These are phyloP conservation scores for Ophiothrix spiculata DNA, from an alignment of 35 echinoderm and acorn worm species.

Conservation along the genomic window DNA sequence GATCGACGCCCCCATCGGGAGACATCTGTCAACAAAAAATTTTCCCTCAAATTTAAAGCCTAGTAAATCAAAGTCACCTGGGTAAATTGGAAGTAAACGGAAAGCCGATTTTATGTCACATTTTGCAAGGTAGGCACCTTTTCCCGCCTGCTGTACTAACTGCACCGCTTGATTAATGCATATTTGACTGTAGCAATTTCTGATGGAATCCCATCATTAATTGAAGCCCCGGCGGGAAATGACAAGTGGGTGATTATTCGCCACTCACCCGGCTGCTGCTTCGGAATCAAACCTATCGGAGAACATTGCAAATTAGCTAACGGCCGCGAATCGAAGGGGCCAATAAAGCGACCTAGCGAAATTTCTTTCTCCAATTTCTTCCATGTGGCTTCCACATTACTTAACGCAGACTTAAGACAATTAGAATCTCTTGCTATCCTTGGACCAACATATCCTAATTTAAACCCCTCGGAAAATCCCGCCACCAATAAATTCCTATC, in stretches of 20 bases:
- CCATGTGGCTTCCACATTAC: neutral
- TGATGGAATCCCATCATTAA: conserved; percentile 28
- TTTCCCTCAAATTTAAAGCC: conserved; percentile 16
- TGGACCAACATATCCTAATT: neutral
- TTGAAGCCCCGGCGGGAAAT: neutral
- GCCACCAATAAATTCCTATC: neutral
- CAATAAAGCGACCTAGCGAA: conserved; percentile 11
- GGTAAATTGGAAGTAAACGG: conserved; percentile 23
- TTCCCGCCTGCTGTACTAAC: neutral
- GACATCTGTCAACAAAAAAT: conserved; percentile 20
- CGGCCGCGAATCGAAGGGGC: conserved; percentile 6
- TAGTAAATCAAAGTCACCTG: conserved; percentile 19
- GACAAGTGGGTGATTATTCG: conserved; percentile 35
- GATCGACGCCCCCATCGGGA: conserved; percentile 18
- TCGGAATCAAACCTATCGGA: conserved; percentile 31
- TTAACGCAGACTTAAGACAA: neutral
- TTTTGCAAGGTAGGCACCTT: conserved; percentile 16
- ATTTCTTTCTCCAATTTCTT: conserved; percentile 7
- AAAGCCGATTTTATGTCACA: conserved; percentile 40
- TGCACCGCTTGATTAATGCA: conserved; percentile 18
- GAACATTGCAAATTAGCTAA: conserved; percentile 36
- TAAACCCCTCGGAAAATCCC: neutral
- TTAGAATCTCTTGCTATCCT: neutral
- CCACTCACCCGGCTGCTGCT: neutral
- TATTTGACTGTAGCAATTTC: neutral